These are phyloP conservation scores for Euplexia lucipara DNA, from an alignment of 2,888 invertebrate species.

Conservation along the genomic window DNA sequence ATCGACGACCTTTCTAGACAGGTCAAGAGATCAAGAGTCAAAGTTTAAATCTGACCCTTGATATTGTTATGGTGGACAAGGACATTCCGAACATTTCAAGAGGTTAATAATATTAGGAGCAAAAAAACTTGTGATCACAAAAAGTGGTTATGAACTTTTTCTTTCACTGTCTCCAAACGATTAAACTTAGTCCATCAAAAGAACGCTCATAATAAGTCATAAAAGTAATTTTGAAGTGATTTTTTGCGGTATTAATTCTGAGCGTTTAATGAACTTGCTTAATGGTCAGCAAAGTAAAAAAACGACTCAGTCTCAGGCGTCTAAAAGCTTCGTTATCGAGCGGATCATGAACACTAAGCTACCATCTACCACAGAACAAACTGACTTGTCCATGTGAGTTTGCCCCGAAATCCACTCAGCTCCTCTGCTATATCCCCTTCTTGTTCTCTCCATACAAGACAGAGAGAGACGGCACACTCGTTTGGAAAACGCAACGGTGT, in stretches of 20 bases:
- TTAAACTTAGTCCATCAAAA: conserved; percentile 37
- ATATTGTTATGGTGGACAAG: conserved; percentile 18
- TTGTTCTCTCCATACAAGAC: background rate
- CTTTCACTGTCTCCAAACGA: conserved; percentile 28
- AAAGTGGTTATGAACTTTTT: background rate
- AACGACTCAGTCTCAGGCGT: background rate
- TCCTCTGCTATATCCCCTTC: conserved; percentile 29
- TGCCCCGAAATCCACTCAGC: conserved; percentile 38
- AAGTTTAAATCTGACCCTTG: conserved; percentile 17
- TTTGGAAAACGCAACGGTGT: conserved; percentile 47
- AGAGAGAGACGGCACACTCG: conserved; percentile 42
- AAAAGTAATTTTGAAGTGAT: conserved; percentile 24
- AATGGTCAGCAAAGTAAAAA: conserved; percentile 8
- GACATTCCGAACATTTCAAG: background rate
- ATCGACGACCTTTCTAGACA: conserved; percentile 27
- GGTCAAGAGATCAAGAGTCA: conserved; percentile 33
- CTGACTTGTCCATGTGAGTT: conserved; percentile 53
- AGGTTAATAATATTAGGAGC: background rate
- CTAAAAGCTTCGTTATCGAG: conserved; percentile 40
- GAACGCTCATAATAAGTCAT: conserved; percentile 29
- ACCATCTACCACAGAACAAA: conserved; percentile 51
- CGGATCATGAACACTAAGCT: conserved; percentile 44
- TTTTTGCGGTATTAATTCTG: conserved; percentile 7
- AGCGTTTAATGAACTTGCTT: conserved; percentile 5
- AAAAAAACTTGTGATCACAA: conserved; percentile 7